phyloP scores from a whole-genome alignment of 2,797 vertebrate species.

The Meriones psammophilus region DNA sequence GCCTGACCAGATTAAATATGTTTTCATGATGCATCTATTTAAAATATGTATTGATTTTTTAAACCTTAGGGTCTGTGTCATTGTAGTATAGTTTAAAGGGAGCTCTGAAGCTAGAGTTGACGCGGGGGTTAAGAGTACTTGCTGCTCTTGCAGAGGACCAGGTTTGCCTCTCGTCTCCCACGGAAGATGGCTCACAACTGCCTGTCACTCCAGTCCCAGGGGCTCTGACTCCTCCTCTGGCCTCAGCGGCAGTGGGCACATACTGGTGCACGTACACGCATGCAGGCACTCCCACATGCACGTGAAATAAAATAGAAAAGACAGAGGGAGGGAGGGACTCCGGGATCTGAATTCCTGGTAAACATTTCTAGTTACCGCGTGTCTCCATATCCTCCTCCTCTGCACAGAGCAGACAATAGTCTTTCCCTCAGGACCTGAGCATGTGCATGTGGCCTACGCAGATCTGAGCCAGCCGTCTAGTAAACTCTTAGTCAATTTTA shows the following conservation, averaged over 20 bases:
- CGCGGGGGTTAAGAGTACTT: background rate
- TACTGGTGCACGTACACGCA: too few relatives aligned
- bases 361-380: background rate
- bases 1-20: conserved; percentile 15
- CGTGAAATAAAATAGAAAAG: background rate
- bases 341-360: conserved; percentile 41
- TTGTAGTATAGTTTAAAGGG: background rate
- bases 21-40: conserved; percentile 57
- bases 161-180: background rate
- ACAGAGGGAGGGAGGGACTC: background rate
- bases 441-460: conserved; percentile 13
- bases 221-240: background rate
- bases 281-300: background rate
- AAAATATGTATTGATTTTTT: conserved; percentile 60
- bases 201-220: background rate
- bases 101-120: background rate
- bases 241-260: background rate
- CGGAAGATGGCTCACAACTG: background rate
- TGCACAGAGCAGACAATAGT: background rate
- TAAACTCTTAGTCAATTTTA: conserved; percentile 38
- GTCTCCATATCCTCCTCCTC: background rate
- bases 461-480: background rate
- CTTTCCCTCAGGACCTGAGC: background rate
- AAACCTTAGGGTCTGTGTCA: background rate
- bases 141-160: background rate